These are phyloP conservation scores for Sarcophaga rosellei DNA, from an alignment of 2,888 invertebrate genomes.

Conservation along the genomic window DNA sequence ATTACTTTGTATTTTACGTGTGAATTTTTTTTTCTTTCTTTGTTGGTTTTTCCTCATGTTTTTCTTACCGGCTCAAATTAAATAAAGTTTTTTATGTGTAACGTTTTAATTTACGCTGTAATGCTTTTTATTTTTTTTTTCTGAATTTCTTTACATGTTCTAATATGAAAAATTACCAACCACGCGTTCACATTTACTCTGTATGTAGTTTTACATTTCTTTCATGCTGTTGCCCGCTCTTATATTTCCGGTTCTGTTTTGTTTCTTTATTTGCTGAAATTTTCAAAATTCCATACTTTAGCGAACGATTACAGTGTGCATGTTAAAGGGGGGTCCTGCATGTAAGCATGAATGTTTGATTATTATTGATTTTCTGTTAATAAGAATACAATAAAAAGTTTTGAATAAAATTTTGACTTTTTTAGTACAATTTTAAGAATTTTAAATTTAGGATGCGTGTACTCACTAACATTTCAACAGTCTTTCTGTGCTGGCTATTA, in stretches of 20 bases:
- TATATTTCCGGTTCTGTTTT: no score
- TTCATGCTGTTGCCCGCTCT: no score
- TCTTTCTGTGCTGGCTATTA: no score
- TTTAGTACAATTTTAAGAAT: no score
- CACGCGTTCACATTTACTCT: no score
- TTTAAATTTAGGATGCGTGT: no score
- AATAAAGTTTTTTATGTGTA: neutral
- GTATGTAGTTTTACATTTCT: no score
- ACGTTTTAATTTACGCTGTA: neutral
- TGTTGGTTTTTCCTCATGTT: conserved; percentile 37
- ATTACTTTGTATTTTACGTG: conserved; percentile 69
- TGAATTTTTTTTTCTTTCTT: conserved; percentile 28
- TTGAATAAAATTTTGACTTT: conserved; percentile 19
- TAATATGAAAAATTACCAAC: no score
- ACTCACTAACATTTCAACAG: no score
- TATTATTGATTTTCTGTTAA: conserved; percentile 40
- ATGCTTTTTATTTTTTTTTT: neutral
- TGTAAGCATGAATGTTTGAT: neutral
- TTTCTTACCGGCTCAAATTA: conserved; percentile 4
- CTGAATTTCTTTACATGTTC: no score
- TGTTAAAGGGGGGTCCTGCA: neutral
- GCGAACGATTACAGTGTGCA: neutral
- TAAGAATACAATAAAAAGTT: neutral
- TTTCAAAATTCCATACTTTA: neutral
- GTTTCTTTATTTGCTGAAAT: neutral